A percentile compares a stretch with the other conserved stretches of the same genome.
Conservation (phyloP, 2,797 vertebrate species). For the Rousettus madagascariensis region DNA sequence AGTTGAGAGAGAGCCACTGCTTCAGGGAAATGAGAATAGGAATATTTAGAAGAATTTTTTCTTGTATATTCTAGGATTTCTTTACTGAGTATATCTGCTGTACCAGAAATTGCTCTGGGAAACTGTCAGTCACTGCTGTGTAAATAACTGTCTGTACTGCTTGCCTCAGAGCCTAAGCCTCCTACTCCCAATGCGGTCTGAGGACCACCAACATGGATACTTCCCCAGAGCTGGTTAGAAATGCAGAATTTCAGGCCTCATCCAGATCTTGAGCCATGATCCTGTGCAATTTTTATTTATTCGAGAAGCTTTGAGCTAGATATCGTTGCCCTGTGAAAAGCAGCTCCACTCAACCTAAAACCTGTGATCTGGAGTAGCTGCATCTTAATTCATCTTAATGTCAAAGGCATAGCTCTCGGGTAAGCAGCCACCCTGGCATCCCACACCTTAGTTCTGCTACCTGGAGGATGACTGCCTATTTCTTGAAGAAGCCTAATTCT, state of each 20-base stretch:
- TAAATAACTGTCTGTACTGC: neutral
- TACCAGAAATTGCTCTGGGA: neutral
- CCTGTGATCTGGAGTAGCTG: neutral
- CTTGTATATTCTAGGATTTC: neutral
- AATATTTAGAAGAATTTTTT: neutral
- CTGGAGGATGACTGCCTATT: neutral
- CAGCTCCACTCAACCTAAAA: neutral
- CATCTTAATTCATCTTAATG: neutral
- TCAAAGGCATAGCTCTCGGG: neutral
- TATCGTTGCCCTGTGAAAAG: neutral
- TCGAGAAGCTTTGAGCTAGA: neutral
- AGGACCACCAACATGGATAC: neutral
- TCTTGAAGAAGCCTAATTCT: neutral
- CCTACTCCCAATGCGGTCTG: neutral
- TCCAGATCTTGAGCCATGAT: neutral
- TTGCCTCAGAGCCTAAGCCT: neutral
- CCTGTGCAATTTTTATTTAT: rapidly evolving
- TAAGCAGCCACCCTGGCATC: neutral
- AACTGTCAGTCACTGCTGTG: rapidly evolving
- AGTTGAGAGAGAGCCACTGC: neutral
- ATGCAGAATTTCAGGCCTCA: neutral
- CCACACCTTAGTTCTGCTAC: neutral
- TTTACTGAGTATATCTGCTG: neutral
- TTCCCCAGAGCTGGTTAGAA: neutral
- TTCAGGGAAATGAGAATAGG: neutral